These are phyloP conservation scores for Orestias chungarensis DNA, from an alignment of 2,797 vertebrate species.

Conservation along the genomic window DNA sequence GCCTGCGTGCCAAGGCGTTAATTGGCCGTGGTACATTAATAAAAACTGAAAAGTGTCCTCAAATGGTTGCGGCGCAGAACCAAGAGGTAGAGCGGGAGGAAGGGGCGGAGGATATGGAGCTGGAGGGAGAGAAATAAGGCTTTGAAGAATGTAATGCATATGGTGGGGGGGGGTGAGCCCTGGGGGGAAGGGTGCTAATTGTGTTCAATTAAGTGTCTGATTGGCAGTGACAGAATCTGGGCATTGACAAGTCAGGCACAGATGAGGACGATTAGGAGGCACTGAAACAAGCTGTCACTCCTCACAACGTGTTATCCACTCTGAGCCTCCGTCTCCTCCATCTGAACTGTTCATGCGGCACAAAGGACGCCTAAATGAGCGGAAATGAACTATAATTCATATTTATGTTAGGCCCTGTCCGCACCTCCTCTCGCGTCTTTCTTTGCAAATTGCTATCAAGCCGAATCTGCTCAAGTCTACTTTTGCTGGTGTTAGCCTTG, in stretches of 20 bases:
- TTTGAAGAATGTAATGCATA: conserved; percentile 66
- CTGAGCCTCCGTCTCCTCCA: conserved; percentile 27
- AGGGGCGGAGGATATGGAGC: conserved; percentile 9
- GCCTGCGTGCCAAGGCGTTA: conserved; percentile 92
- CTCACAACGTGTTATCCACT: conserved; percentile 82
- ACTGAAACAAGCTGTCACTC: conserved; percentile 91
- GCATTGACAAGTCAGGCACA: conserved; percentile 88
- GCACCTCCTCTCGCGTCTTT: conserved; percentile 5
- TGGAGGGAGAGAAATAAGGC: conserved; percentile 54
- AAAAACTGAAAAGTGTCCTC: conserved; percentile 85
- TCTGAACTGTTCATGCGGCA: conserved; percentile 27
- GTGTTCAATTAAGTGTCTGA: conserved; percentile 88
- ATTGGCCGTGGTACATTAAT: conserved; percentile 91
- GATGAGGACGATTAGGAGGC: conserved; percentile 87
- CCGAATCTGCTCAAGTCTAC: conserved; percentile 22
- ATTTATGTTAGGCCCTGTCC: conserved; percentile 41
- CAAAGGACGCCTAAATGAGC: conserved; percentile 38
- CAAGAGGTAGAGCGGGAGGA: conserved; percentile 37
- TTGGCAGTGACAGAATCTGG: conserved; percentile 92
- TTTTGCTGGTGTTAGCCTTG: conserved; percentile 27
- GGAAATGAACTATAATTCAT: conserved; percentile 26
- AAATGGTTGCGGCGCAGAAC: conserved; percentile 55
- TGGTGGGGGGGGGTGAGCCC: conserved; percentile 28
- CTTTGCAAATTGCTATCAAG: conserved; percentile 40
- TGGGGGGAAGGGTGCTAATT: conserved; percentile 80